Evolutionary conservation across 2,888 invertebrate species (phyloP).

Genomic region (Hirtodrosophila alboralis): DNA sequence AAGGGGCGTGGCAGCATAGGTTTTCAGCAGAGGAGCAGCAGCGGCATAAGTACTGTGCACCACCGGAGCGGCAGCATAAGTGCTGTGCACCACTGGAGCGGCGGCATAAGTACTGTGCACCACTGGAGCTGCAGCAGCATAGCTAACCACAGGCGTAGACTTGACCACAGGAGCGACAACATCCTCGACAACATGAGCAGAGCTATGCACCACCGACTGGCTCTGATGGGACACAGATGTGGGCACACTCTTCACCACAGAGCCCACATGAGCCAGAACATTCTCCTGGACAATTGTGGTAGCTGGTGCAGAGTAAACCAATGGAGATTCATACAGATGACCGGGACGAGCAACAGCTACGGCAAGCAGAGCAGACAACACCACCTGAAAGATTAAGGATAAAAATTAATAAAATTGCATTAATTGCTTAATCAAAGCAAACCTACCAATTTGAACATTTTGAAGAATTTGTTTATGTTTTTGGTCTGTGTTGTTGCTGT

Average conservation of each 20-base stretch:
- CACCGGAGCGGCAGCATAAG: slow-evolving; percentile 31
- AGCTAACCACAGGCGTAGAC: slow-evolving; percentile 69
- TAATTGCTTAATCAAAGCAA: slow-evolving; percentile 14
- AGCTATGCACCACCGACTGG: slow-evolving; percentile 85
- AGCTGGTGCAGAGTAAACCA: slow-evolving; percentile 80
- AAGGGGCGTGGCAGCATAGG: slow-evolving; percentile 53
- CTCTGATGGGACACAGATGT: slow-evolving; percentile 85
- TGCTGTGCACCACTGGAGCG: slow-evolving; percentile 22
- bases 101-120: slow-evolving; percentile 54
- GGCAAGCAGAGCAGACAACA: slow-evolving; percentile 81
- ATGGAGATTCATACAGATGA: slow-evolving; percentile 68
- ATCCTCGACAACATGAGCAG: slow-evolving; percentile 79
- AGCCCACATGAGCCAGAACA: slow-evolving; percentile 79
- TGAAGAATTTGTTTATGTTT: slow-evolving; percentile 39
- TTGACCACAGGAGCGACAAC: slow-evolving; percentile 76
- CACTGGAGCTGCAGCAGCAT: slow-evolving; percentile 65
- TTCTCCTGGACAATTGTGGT: slow-evolving; percentile 80
- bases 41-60: slow-evolving; percentile 57
- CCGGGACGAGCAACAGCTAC: slow-evolving; percentile 82
- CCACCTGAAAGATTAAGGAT: no score
- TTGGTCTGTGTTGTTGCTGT: slow-evolving; percentile 80
- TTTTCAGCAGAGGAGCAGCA: slow-evolving; percentile 52
- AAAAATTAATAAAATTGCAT: slow-evolving; percentile 28
- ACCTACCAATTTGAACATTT: slow-evolving; percentile 83
- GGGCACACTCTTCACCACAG: slow-evolving; percentile 83